Evolutionary conservation across 2,113 vertebrate genomes (phyloP).

Genomic region (Rhabdomys dilectus): DNA sequence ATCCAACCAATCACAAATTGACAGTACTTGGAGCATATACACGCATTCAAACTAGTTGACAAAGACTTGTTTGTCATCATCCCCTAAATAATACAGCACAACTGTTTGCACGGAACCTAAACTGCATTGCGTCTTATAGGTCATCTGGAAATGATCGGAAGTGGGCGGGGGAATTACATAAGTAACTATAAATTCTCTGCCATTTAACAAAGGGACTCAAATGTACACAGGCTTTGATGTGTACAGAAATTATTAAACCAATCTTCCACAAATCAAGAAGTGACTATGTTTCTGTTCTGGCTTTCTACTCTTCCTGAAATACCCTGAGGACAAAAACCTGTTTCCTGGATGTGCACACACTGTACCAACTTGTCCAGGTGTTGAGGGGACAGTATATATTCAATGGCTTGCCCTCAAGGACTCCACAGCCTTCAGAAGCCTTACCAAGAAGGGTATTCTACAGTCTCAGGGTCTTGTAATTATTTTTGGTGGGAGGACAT

Average conservation of each 20-base stretch:
- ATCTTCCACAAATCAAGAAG: background rate
- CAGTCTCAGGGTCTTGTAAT: background rate
- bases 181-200: background rate
- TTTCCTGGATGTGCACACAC: background rate
- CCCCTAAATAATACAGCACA: background rate
- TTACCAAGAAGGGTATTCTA: background rate
- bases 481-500: background rate
- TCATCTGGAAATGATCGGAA: background rate
- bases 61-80: background rate
- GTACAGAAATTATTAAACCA: background rate
- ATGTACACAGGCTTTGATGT: background rate
- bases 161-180: no score
- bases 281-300: background rate
- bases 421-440: background rate
- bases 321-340: background rate
- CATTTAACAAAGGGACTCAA: background rate
- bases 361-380: background rate
- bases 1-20: background rate
- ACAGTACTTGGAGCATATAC: background rate
- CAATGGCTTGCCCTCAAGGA: fast-evolving
- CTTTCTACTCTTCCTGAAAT: background rate
- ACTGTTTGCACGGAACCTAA: background rate
- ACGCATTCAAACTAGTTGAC: background rate
- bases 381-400: no score
- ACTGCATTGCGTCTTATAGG: background rate